Evolutionary conservation across 2,113 vertebrate species (phyloP).

Genomic region (Platichthys stellatus): DNA sequence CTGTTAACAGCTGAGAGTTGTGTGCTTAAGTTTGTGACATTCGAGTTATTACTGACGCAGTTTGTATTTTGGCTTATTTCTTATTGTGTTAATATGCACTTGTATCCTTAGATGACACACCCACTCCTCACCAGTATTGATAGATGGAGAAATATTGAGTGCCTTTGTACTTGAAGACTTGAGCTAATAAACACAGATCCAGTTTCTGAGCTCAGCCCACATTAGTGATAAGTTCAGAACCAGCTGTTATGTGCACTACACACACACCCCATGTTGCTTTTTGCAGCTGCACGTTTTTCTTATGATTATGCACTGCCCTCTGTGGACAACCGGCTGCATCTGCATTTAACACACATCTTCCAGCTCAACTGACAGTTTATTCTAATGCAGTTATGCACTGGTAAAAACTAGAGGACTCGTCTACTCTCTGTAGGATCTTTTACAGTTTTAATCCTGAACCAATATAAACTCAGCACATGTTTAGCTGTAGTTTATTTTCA

Average conservation of each 20-base stretch:
- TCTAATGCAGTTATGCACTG: background rate
- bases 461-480: background rate
- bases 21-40: no score
- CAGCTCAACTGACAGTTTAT: no score
- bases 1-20: no score
- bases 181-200: background rate
- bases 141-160: no score
- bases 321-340: constrained; percentile 28
- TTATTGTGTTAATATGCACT: no score
- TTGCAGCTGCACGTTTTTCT: background rate
- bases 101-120: no score
- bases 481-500: background rate
- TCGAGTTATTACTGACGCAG: no score
- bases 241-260: background rate
- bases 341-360: background rate
- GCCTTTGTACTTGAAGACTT: no score
- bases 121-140: no score
- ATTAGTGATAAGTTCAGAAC: no score
- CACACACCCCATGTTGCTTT: background rate
- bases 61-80: no score
- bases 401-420: background rate
- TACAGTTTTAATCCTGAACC: background rate
- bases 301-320: constrained; percentile 41
- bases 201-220: background rate
- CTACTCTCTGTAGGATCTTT: background rate